Conservation (phyloP, 30 jellyfish, hydroid and myxozoan species). For the Pseudorhiza aurosa region DNA sequence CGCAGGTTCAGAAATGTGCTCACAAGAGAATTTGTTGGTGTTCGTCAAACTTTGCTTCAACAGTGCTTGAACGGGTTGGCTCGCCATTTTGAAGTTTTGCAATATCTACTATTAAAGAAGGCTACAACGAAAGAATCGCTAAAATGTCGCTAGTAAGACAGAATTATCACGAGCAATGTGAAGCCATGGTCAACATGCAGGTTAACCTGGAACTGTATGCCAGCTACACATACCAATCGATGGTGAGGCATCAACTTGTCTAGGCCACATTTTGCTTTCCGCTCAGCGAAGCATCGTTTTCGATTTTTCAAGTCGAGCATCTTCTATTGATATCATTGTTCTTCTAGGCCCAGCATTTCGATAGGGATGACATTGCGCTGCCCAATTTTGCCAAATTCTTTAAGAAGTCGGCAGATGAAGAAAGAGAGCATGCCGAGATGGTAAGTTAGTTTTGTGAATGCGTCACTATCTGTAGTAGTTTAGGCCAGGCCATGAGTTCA, state of each 20-base stretch:
- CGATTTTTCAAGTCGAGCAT: neutral
- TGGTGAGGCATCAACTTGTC: constrained; percentile 64
- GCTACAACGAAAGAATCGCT: neutral
- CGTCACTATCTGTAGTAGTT: too few relatives aligned
- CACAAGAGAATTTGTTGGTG: neutral
- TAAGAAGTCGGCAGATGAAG: constrained; percentile 92
- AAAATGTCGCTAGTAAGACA: constrained; percentile 85
- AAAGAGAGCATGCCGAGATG: constrained; percentile 94
- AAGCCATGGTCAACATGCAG: constrained; percentile 97
- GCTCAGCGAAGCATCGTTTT: neutral
- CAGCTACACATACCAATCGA: constrained; percentile 85
- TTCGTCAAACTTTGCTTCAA: constrained; percentile 80
- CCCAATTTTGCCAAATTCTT: constrained; percentile 79
- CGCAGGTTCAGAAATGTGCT: neutral
- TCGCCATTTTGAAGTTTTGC: constrained; percentile 4
- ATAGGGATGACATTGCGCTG: constrained; percentile 94
- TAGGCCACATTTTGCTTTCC: neutral
- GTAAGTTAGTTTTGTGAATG: constrained; percentile 26
- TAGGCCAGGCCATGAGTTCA: too few relatives aligned
- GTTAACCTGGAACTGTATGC: constrained; percentile 93
- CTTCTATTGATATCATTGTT: neutral
- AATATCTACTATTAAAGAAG: neutral
- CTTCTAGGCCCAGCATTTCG: constrained; percentile 88
- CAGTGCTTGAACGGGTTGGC: constrained; percentile 92
- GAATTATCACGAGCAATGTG: constrained; percentile 91